Base-by-base conservation (phyloP, 1,140 invertebrate species). In the Dreissena rostriformis region DNA sequence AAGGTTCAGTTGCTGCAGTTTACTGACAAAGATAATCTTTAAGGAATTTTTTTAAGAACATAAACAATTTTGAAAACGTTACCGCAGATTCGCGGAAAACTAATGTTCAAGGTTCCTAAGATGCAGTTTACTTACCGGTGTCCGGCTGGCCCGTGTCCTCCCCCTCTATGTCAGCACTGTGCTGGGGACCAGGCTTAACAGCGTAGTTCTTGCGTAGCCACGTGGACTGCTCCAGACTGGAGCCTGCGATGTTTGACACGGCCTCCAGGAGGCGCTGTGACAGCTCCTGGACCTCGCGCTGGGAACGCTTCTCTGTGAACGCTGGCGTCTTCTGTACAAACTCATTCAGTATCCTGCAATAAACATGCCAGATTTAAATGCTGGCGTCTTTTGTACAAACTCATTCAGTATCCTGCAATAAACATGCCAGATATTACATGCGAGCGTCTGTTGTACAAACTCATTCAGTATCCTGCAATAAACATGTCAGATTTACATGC, bases 171-270 rank as follows among this genome's bases (percentile, higher is more conserved):
- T 84, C 89, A 63, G 85, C 85, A 49, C 91, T 91, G 29, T 83
- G 89, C 86, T 93, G 92, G 90, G 97, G 96, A 11, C 90, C 91
- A 19, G 91, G 90, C 86, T 96, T 96, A 0, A 98, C 97, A 82
- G 97, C 97, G 73, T 98, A 94, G 93, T 97, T 98, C 86, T 97
- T 95, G 87, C 97, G 94, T 52, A 98, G 91, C 97, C 97, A 98
- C 0, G 97, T 98, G 1, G 97, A 98, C 91, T 98, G 97, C 91
- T 98, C 97, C 73, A 98, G 94, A 89, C 97, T 97, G 14, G 97
- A 97, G 39, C 97, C 97, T 28, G 97, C 97, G 78, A 98, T 97
- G 93, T 96, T 95, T n/a, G 96, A 96, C 70, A 97, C 96, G 0
- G 96, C 96, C 92, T 98, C 97, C 24, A 98, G 95, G 66, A 98